Conservation (phyloP, 2,113 vertebrate species). For the Ageneiosus marmoratus region DNA sequence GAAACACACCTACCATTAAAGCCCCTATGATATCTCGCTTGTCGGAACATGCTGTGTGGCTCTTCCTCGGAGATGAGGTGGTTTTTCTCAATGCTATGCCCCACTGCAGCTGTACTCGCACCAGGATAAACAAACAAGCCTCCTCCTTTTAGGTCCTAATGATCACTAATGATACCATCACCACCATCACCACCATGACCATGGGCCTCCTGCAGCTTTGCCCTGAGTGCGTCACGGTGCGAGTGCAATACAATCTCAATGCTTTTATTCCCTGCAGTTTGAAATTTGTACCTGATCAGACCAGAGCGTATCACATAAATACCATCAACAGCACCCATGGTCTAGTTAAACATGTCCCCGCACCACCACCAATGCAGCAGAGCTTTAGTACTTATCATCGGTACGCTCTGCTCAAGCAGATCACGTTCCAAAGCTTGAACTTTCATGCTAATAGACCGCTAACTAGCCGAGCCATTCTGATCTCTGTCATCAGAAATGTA, state of each 20-base stretch:
- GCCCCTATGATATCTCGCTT: not conserved
- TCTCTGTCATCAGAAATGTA: too few relatives aligned
- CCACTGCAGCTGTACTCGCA: slow-evolving; percentile 17
- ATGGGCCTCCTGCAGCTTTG: not conserved
- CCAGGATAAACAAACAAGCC: slow-evolving; percentile 35
- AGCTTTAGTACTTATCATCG: too few relatives aligned
- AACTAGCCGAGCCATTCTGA: too few relatives aligned
- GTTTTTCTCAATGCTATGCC: slow-evolving; percentile 20
- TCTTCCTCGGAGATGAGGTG: not conserved
- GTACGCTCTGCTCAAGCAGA: too few relatives aligned
- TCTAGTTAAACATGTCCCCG: not conserved
- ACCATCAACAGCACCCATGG: not conserved
- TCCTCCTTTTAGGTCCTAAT: slow-evolving; percentile 22
- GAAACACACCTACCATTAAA: not conserved
- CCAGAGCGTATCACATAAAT: too few relatives aligned
- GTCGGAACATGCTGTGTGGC: slow-evolving; percentile 16
- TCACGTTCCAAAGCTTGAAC: too few relatives aligned
- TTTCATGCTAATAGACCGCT: too few relatives aligned
- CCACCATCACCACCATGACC: slow-evolving; percentile 13
- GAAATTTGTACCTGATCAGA: too few relatives aligned
- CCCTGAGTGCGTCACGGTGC: not conserved
- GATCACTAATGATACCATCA: slow-evolving; percentile 22
- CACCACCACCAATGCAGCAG: too few relatives aligned
- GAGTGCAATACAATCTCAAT: not conserved
- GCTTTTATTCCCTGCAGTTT: not conserved